Conservation (phyloP, 2,888 invertebrate species). For the Erebia epiphron region DNA sequence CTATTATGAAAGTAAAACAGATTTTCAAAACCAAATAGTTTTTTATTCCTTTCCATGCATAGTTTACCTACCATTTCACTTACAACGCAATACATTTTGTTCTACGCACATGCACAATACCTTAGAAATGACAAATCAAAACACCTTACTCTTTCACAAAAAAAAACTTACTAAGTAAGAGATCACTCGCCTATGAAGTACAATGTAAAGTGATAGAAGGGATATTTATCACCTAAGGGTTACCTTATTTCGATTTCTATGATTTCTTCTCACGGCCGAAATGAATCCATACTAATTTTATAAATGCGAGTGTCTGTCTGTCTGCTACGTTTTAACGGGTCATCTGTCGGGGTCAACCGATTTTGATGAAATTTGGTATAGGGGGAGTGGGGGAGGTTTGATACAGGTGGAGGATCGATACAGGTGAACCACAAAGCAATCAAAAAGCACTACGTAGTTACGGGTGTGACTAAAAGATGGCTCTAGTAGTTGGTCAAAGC, state of each 20-base stretch:
- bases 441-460: neutral
- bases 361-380: too few species aligned
- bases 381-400: neutral
- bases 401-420: neutral
- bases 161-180: neutral
- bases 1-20: neutral
- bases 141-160: neutral
- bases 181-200: neutral
- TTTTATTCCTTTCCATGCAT: conserved; percentile 66
- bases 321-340: too few species aligned
- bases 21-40: conserved; percentile 53
- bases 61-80: conserved; percentile 58
- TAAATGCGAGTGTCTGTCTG: too few species aligned
- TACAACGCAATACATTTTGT: conserved; percentile 46
- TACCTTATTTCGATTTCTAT: too few species aligned
- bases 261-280: too few species aligned
- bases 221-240: too few species aligned
- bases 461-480: neutral
- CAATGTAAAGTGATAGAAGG: too few species aligned
- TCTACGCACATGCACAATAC: conserved; percentile 29
- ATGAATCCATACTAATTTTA: too few species aligned
- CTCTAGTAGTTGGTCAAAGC: neutral
- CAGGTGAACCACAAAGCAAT: neutral
- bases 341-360: too few species aligned
- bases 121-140: neutral